Evolutionary conservation across 2,113 vertebrate genomes (phyloP), one percentile per base, ranked within the genome.

Genomic region (Actenoides lindsayi): DNA sequence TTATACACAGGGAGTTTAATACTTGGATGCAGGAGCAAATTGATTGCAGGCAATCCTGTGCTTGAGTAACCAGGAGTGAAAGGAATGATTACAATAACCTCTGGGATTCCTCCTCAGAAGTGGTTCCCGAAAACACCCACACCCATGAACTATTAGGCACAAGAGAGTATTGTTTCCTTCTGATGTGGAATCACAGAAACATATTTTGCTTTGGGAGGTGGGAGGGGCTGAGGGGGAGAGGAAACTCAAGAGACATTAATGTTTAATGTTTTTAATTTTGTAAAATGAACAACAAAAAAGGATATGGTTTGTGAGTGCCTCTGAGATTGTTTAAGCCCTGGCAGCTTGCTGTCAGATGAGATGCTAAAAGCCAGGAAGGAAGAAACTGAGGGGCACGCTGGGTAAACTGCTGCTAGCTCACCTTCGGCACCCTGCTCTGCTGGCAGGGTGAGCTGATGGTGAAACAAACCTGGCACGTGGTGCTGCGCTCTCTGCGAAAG

Each of bases 191-290:
- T 91, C 79, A 62, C 78, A 97, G 78, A 95, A 97, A 97, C 97
- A 97, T 94, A 97, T 97, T 98, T 97, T 96, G 97, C 88, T 97
- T 96, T 79, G 93, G 94, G 96, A 95, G 82, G 69, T 93, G 67
- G 83, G 91, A 97, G 97, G 95, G 83, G 63, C 42, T 83, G 94
- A 91, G 68, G 64, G 89, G 73, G 83, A 97, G 95, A 96, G 77
- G 83, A 91, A 97, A 90, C 97, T 97, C 97, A 71, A 97, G 97
- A 97, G 97, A 95, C 96, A 95, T 94, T 96, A 96, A 97, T 86
- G 87, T 96, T 98, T 98, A 97, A 97, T 97, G 97, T 97, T 98
- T 98, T 98, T 97, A 97, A 98, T 97, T 97, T 97, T 97, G 96
- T 96, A 91, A 97, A 98, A 97, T 97, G 96, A 97, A 75, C 86